Base-by-base conservation (phyloP, 2,113 vertebrate genomes). In the Candoia aspera region DNA sequence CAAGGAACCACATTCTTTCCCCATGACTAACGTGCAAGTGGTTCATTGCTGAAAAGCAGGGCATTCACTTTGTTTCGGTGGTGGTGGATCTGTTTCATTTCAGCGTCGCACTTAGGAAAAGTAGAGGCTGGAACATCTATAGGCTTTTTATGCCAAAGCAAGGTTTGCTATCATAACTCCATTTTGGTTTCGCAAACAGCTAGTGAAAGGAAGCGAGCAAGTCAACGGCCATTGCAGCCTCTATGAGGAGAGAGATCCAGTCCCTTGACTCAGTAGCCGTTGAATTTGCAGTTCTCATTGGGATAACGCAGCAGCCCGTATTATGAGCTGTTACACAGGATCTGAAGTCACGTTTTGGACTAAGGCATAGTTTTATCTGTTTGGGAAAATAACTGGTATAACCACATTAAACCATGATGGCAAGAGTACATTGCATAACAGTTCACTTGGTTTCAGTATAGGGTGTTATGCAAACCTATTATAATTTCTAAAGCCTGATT, bases 31-130 rank as follows among this genome's bases (percentile, higher is more conserved):
- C 58, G 57, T 15, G 62, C 60, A 79, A 0, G 1, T 2, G 1
- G 1, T 0, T 1, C 24, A 88, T 62, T 13, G 19, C 24, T 0
- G 0, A 17, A 84, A 8, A 11, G 10, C 62, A 86, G 87, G 88
- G 46, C 23, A 68, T 79, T 13, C 90, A 60, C 86, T 89, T 90
- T 90, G 33, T 62, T 85, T 91, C 91, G 5, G 21, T 49, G 6
- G 3, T 85, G 92, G 23, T 42, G 23, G 64, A 3, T 58, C 84
- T 91, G 42, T 79, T 93, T 59, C 92, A 33, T 57, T 89, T 94
- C 90, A 93, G 68, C n/a, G 54, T 42, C 73, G 85, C 84, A 92
- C 1, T 83, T 84, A 83, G 90, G 79, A 9, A 87, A 84, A 64
- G 58, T 0, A 62, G 37, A 46, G 1, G 49, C 15, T 90, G 88